Base-by-base conservation (phyloP, 2,888 invertebrate genomes). In the Apamea sordens region DNA sequence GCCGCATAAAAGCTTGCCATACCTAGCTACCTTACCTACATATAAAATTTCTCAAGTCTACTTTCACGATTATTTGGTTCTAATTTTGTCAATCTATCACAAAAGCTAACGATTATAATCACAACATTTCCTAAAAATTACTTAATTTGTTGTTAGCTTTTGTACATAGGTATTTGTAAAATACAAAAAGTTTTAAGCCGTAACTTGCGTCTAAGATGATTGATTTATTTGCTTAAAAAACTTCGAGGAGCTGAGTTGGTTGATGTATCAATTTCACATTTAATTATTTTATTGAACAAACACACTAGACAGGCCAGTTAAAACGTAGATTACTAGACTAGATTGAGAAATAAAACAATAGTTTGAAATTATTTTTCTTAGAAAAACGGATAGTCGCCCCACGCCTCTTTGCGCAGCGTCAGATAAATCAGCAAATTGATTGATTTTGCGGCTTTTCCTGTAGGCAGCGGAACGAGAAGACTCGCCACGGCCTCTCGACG, bases 361-460 rank as follows among this genome's bases (percentile, higher is more conserved):
- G 10, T 18, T 36, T n/a, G 70, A 79, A 59, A 73, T 36, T 8
- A 24, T 44, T 73, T 78, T 79, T 50, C 59, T 79, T n/a, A 73
- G 24, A 80, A 73, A 68, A 28, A 59, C 32, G 53, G 44, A 11
- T 69, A 59, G 15, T 36, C 11, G 15, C 18, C 59, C 15, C 44
- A 41, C 67, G 56, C 56, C 67, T 74, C 53, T 65, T 76, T 71
- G 59, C 63, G 36, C 61, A 61, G 50, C 74, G 67, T 74, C 74
- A 74, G 86, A 83, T 82, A 83, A 84, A 83, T 84, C 86, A 69
- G 83, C 86, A 83, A 84, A 86, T 86, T 84, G 83, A 84, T 84
- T 84, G 84, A 86, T 86, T 84, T 83, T 78, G 67, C 68, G 78
- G 86, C 73, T 86, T 77, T 83, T 41, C 44, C 41, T 53, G 68